phyloP scores from a whole-genome alignment of 2,797 vertebrate genomes.

The Hippopotamyrus pictus region DNA sequence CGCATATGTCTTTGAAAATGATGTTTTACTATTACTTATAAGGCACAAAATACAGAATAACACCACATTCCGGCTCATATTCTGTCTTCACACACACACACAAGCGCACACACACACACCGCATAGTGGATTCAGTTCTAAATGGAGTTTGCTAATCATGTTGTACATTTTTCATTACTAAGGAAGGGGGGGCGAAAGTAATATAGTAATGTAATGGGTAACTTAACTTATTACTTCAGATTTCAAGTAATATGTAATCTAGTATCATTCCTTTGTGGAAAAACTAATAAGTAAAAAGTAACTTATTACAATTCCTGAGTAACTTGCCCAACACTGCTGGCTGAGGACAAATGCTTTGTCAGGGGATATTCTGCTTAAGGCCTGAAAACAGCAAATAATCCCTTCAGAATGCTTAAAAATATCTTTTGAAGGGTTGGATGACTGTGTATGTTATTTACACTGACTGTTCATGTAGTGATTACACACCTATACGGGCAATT shows the following conservation, averaged over 20 bases:
- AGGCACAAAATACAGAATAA: no score
- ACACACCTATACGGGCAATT: background rate
- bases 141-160: no score
- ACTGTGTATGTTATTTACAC: background rate
- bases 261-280: background rate
- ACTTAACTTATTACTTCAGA: background rate
- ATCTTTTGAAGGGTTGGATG: background rate
- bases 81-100: no score
- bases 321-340: background rate
- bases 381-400: background rate
- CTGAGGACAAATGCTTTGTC: background rate
- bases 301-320: no score
- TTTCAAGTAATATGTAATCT: background rate
- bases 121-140: no score
- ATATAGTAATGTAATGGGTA: background rate
- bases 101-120: no score
- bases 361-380: background rate
- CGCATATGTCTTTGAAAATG: no score
- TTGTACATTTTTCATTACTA: background rate
- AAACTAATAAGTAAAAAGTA: background rate
- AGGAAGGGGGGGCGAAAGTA: background rate
- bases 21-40: no score
- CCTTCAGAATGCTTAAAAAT: background rate
- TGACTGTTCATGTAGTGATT: background rate
- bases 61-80: no score